Evolutionary conservation across 2,797 vertebrate species (phyloP), one percentile per base, ranked within the genome.

Genomic region (Gephyroberyx darwinii): DNA sequence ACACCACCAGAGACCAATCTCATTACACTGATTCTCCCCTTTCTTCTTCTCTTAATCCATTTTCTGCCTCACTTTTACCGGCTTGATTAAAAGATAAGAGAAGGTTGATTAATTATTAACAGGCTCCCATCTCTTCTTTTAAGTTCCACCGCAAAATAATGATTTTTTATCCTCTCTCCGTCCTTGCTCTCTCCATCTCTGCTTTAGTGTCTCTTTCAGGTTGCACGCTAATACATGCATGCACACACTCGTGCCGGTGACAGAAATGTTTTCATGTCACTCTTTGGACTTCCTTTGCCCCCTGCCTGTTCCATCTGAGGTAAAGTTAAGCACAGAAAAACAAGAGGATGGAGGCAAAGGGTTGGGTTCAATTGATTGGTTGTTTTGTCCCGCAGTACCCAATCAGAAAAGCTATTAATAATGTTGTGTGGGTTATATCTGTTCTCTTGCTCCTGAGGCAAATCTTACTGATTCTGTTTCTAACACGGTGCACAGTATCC

Each of bases 21-120:
- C 69, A 89, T 89, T 87, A 82, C 75, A 65, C 26, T 6, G 35
- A 72, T 70, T 74, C 65, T 68, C 62, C 55, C 33, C 41, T 56
- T 58, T 58, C 73, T 48, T 72, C 66, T 75, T 75, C 78, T 69
- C 78, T 67, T 78, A 82, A 85, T 88, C 84, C 60, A 83, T 88
- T 85, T 89, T 86, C 75, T 77, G 53, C 67, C 69, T 73, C 65
- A 68, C 74, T 70, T 87, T 91, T 86, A 85, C 87, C 78, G 65
- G 74, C 83, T 86, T 92, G 88, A 93, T 92, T 91, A 90, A 91
- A 86, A 90, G 86, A 92, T 89, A 90, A 86, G 86, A 80, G 80
- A 77, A 58, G 78, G 71, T 69, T 80, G 76, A 89, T 92, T 90
- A 77, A 88, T 88, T 86, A 90, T 88, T 86, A 92, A 90, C 79